A percentile compares a stretch with the other conserved stretches of the same genome.
Evolutionary conservation across 1,140 invertebrate species (phyloP).

Genomic region (Dendrolimus punctatus): DNA sequence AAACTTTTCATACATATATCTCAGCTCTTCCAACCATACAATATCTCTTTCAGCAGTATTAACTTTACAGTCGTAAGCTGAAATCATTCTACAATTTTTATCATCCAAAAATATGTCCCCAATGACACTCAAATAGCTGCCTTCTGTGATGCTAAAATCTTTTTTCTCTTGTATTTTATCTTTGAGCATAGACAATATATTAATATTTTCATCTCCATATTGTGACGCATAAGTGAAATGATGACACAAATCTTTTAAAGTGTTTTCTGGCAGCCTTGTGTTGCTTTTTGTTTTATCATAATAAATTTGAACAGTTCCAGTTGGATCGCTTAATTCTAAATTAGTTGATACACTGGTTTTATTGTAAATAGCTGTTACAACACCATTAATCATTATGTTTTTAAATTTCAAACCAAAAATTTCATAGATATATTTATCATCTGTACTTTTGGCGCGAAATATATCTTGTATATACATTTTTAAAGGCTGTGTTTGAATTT

Average conservation of each 20-base stretch:
- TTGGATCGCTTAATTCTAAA: constrained; percentile 52
- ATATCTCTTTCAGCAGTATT: constrained; percentile 42
- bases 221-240: constrained; percentile 29
- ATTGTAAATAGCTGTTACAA: constrained; percentile 44
- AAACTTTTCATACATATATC: constrained; percentile 57
- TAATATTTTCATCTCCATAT: constrained; percentile 28
- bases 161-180: constrained; percentile 32
- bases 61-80: constrained; percentile 38
- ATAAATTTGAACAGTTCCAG: constrained; percentile 47
- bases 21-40: constrained; percentile 54
- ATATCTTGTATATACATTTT: constrained; percentile 61
- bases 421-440: constrained; percentile 56
- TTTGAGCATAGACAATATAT: constrained; percentile 37
- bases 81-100: constrained; percentile 42
- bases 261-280: constrained; percentile 16
- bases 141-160: constrained; percentile 33
- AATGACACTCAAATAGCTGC: constrained; percentile 38
- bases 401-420: constrained; percentile 50
- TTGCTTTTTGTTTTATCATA: constrained; percentile 43
- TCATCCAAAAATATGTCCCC: constrained; percentile 57
- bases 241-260: constrained; percentile 28
- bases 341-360: constrained; percentile 25
- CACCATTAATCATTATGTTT: constrained; percentile 57
- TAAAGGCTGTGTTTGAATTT: constrained; percentile 35
- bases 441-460: constrained; percentile 42